These are phyloP conservation scores for Meliscaeva auricollis DNA, from an alignment of 2,888 invertebrate genomes.

Conservation along the genomic window DNA sequence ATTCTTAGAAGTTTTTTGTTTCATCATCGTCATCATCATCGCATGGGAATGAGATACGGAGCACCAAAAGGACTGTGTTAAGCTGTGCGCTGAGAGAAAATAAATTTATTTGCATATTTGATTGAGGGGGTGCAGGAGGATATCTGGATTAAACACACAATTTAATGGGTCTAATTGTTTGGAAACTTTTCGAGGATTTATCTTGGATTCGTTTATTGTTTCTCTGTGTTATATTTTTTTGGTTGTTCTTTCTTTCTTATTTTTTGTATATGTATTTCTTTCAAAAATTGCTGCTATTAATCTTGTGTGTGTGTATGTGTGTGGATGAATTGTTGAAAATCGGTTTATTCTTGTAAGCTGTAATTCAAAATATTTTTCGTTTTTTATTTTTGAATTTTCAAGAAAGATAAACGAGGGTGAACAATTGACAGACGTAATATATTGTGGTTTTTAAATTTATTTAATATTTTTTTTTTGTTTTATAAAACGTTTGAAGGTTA, in stretches of 20 bases:
- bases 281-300: conserved; percentile 55
- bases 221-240: conserved; percentile 4
- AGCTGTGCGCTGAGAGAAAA: conserved; percentile 9
- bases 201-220: conserved; percentile 52
- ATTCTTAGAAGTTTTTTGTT: conserved; percentile 16
- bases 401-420: not conserved
- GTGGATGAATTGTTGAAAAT: conserved; percentile 10
- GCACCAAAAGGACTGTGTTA: conserved; percentile 23
- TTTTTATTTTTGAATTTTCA: not conserved
- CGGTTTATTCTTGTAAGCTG: conserved; percentile 42
- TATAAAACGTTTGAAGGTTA: too few species aligned
- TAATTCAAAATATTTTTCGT: conserved; percentile 33
- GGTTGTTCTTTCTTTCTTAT: conserved; percentile 6
- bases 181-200: conserved; percentile 68
- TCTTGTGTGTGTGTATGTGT: conserved; percentile 38
- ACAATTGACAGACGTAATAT: conserved; percentile 11
- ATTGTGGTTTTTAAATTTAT: conserved; percentile 7
- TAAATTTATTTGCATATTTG: conserved; percentile 44
- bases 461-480: too few species aligned
- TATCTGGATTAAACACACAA: conserved; percentile 69
- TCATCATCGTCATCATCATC: not conserved
- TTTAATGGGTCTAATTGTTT: conserved; percentile 75
- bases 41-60: conserved; percentile 7
- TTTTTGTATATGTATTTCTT: not conserved
- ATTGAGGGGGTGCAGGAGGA: conserved; percentile 19